Evolutionary conservation across 1,140 invertebrate species (phyloP).

Genomic region (Telenomus remus): DNA sequence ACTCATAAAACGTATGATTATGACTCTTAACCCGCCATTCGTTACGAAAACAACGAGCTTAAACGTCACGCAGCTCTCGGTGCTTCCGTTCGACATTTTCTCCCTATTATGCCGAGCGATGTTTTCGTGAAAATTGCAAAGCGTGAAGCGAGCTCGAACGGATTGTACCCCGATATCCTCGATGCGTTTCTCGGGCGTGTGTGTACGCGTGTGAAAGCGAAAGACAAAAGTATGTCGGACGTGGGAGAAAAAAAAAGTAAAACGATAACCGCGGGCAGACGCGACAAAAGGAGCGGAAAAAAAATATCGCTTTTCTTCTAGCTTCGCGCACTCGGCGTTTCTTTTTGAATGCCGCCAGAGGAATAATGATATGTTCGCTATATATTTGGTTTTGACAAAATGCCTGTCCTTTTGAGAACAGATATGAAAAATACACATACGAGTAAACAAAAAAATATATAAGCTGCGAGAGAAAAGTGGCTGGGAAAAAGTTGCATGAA

Average conservation of each 20-base stretch:
- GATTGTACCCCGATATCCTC: constrained; percentile 5
- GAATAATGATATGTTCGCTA: neutral
- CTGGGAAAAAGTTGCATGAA: no score
- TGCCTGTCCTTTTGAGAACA: no score
- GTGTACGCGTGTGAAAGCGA: constrained; percentile 50
- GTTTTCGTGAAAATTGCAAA: constrained; percentile 47
- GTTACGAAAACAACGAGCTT: constrained; percentile 21
- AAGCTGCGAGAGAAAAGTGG: no score
- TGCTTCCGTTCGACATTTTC: constrained; percentile 48
- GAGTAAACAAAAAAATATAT: no score
- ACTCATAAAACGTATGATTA: constrained; percentile 17
- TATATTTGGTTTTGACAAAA: neutral
- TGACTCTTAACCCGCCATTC: constrained; percentile 14
- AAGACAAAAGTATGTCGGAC: constrained; percentile 48
- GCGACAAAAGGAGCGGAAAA: constrained; percentile 42
- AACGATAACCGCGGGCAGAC: constrained; percentile 1
- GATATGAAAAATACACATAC: no score
- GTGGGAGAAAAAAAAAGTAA: constrained; percentile 43
- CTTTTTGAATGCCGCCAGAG: neutral
- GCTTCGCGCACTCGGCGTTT: neutral
- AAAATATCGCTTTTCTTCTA: constrained; percentile 22
- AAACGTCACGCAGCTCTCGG: constrained; percentile 13
- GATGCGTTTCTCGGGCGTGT: constrained; percentile 8
- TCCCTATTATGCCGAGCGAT: constrained; percentile 31
- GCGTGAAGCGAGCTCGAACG: constrained; percentile 34